Evolutionary conservation across 2,113 vertebrate species (phyloP), one percentile per base, ranked within the genome.

Genomic region (Vulpes lagopus): DNA sequence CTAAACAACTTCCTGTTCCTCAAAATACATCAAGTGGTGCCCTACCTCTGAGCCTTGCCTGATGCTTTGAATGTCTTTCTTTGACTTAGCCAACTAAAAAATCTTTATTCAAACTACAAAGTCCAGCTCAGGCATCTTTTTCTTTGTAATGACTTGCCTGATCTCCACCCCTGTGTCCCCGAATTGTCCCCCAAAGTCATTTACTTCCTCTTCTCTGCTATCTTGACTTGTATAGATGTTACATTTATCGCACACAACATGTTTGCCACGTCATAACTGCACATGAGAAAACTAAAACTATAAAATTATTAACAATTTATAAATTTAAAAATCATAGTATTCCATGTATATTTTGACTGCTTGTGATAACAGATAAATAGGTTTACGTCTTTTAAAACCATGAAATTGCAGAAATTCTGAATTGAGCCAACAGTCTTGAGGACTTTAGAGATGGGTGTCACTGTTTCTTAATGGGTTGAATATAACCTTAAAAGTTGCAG

Each of bases 331-430:
- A 59, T 53, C 81, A 51, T 69, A 53, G 67, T 7, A 49, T 43
- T 91, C 85, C 73, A 55, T 81, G 22, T 71, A 22, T 93, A 91
- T 78, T 94, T 95, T 80, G 78, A 91, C 53, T 59, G 16, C 17
- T 15, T 59, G 30, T 60, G 43, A 32, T 88, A 92, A 62, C 35
- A 85, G 43, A 83, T 86, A 71, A 83, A 91, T 65, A 62, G n/a
- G 38, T 89, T 69, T 67, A 69, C 53, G 20, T 88, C 79, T 93
- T 97, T 89, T 23, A 76, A 95, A 92, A 65, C 20, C 69, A 73
- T 38, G 20, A 91, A 95, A 74, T 71, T 69, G 55, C 51, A 89
- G 85, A 96, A 84, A 80, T 80, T 93, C 82, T 73, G 11, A 81
- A 82, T 32, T 32, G 64, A 84, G 87, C 60, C 91, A 78, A 30